Base-by-base conservation (phyloP, 2,797 vertebrate species). In the Liparis tanakae region DNA sequence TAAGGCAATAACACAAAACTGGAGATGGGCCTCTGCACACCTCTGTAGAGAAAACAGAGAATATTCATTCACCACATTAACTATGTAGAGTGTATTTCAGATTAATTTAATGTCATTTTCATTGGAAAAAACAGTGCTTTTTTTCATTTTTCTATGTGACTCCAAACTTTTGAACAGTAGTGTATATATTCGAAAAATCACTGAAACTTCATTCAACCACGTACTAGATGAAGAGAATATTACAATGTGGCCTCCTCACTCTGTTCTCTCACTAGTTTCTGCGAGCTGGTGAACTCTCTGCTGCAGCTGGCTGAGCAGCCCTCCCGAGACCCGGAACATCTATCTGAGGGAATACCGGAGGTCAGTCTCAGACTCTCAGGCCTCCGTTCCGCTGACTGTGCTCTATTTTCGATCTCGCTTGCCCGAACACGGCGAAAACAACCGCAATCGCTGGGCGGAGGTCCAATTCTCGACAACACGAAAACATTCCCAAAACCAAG, bases 271-370 rank as follows among this genome's bases (percentile, higher is more conserved):
- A 1, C 5, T 84, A 98, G 97, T 89, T 98, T 98, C 94, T 97
- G 95, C 8, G 88, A 95, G 72, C 82, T 95, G 92, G 94, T 97
- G 37, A 97, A 94, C 86, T 93, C 95, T 74, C 91, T 97, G 82
- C 90, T 96, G 12, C 90, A 93, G 17, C 92, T 93, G 81, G 81
- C 90, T 14, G 87, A 92, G 18, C 64, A 78, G 56, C 54, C 79
- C 0, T 44, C 64, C 36, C 88, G 87, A 25, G 91, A 92, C 64
- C 66, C 76, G 22, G 65, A 84, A 34, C 82, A 67, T 50, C 36
- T 80, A 70, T 10, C 81, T 0, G 87, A 87, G 41, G 94, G 92
- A 73, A 89, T 94, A 70, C 87, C 96, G 50, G 97, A 98, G 95
- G 97, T 97, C 74, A 91, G 95, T 67, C 5, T 15, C 41, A 53